A percentile compares a stretch with the other conserved stretches of the same genome.
Conservation (phyloP, 2,797 vertebrate species). For the Dendrocincla tyrannina region DNA sequence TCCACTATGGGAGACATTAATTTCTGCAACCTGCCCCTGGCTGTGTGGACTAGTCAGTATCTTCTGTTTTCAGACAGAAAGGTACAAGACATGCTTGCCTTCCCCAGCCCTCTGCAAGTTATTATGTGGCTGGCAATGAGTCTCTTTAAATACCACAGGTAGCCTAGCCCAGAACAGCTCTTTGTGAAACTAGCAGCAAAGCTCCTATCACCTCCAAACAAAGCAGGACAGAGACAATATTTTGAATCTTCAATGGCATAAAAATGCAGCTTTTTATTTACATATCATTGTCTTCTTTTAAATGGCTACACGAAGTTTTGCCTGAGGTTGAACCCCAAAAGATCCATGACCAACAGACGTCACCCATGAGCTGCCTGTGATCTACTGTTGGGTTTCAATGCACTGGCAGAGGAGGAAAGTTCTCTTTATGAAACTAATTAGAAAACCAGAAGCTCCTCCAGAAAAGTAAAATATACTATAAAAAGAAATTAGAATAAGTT, state of each 20-base stretch:
- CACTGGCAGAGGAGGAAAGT: neutral
- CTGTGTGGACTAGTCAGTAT: neutral
- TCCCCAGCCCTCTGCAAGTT: neutral
- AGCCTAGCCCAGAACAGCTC: neutral
- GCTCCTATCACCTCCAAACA: neutral
- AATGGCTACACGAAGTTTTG: neutral
- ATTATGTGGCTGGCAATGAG: neutral
- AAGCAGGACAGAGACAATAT: neutral
- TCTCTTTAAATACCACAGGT: neutral
- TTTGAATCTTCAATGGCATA: neutral
- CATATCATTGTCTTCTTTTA: neutral
- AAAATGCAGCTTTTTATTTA: neutral
- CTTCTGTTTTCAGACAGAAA: neutral
- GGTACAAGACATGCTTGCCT: neutral
- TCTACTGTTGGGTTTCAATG: neutral
- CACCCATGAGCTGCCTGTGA: neutral
- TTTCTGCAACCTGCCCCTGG: neutral
- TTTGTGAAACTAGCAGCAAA: neutral
- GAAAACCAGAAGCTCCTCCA: neutral
- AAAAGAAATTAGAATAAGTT: neutral
- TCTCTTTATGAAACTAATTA: neutral
- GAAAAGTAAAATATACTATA: neutral
- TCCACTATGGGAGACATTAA: neutral
- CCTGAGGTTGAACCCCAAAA: neutral
- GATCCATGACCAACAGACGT: neutral